phyloP scores from a whole-genome alignment of 2,797 vertebrate genomes.

The Chelmon rostratus region DNA sequence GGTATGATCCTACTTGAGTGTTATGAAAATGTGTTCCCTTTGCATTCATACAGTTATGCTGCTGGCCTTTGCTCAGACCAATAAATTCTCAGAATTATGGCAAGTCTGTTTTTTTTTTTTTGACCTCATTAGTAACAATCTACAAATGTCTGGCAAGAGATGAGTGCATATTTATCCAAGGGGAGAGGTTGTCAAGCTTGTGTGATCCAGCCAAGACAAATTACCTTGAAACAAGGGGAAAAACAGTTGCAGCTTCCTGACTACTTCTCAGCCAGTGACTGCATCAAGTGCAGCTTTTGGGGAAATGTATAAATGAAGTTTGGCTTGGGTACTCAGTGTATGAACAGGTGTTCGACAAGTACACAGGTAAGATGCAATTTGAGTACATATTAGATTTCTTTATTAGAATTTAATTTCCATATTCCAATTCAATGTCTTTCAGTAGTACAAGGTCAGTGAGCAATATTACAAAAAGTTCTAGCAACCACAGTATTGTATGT shows the following conservation, averaged over 20 bases:
- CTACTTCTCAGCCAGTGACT: no score
- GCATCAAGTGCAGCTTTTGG: background rate
- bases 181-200: background rate
- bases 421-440: slow-evolving; percentile 16
- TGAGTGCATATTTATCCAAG: background rate
- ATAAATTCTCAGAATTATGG: slow-evolving; percentile 58
- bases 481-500: slow-evolving; percentile 36
- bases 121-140: background rate
- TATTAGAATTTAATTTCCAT: slow-evolving; percentile 54
- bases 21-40: slow-evolving; percentile 30
- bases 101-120: background rate
- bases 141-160: background rate
- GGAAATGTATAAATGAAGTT: background rate
- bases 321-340: no score
- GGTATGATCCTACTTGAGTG: slow-evolving; percentile 25
- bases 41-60: slow-evolving; percentile 45
- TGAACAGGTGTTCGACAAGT: background rate
- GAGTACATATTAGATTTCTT: slow-evolving; percentile 39
- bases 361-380: background rate
- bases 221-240: background rate
- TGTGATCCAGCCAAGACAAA: background rate
- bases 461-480: slow-evolving; percentile 57
- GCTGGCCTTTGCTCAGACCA: slow-evolving; percentile 64
- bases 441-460: slow-evolving; percentile 42
- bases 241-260: background rate